Base-by-base conservation (phyloP, 2,113 vertebrate species). In the Neogobius melanostomus region DNA sequence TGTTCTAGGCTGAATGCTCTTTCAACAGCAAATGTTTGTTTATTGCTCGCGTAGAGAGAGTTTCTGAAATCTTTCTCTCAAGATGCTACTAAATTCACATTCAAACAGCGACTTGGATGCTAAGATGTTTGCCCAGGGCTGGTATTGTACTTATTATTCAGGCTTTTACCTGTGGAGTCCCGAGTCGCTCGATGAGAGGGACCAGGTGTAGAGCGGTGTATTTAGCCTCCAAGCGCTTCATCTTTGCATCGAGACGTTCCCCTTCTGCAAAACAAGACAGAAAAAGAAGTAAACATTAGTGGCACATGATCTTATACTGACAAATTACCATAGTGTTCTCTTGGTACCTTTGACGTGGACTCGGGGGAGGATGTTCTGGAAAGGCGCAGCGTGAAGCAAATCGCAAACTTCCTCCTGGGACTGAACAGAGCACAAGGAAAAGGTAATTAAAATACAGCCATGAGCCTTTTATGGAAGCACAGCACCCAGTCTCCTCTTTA, bases 401-500 rank as follows among this genome's bases (percentile, higher is more conserved):
- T 99, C 98, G 89, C 98, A 99, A 82, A 99, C 98, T 92, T 99
- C 98, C 86, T 99, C 98, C 91, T 99, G 98, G 67, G 98, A 99
- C 98, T 99, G 83, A 67, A 70, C 53, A 74, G 68, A 52, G 88
- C 82, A 90, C 77, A 64, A 0, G 2, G 3, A 45, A n/a, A 1
- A 1, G 83, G 47, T 15, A 46, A 11, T 15, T 9, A 69, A 68
- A 67, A 11, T 62, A 61, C 36, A 79, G 45, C 17, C 28, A 36
- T 36, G 28, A 0, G 28, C 3, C 28, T 36, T 36, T 36, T 36
- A 3, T 36, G 28, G 28, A 36, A 36, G 28, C 28, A 4, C 28
- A 3, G 28, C 28, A 36, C 28, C 28, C 28, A 36, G 28, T 36
- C 28, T 36, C 28, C 28, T 36, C 28, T 36, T 5, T 3, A 3